Evolutionary conservation across 2,797 vertebrate species (phyloP).

Genomic region (Urophycis tenuis): DNA sequence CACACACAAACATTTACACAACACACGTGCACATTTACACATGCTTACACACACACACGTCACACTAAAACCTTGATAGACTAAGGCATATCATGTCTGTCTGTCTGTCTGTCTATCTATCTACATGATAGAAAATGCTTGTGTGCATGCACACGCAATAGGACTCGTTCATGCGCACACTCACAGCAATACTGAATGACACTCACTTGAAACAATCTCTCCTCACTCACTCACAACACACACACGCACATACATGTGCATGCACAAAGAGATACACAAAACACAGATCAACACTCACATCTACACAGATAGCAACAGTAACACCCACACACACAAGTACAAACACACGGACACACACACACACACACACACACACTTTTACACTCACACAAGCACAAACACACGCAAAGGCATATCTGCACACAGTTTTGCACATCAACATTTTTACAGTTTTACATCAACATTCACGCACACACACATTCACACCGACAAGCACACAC

Average conservation of each 20-base stretch:
- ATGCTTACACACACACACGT: no score
- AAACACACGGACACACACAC: conserved; percentile 13
- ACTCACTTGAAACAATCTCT: not conserved
- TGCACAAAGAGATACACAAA: not conserved
- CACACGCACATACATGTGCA: not conserved
- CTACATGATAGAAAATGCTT: no score
- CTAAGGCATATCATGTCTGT: no score
- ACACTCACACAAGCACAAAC: not conserved
- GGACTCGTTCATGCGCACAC: not conserved
- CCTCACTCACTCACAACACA: not conserved
- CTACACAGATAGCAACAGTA: not conserved
- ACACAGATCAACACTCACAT: not conserved
- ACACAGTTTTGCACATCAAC: not conserved
- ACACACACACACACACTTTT: conserved; percentile 12
- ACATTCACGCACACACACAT: not conserved
- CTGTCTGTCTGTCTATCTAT: no score
- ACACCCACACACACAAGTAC: conserved; percentile 9
- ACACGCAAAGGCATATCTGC: not conserved
- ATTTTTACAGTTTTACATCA: not conserved
- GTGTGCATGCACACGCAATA: not conserved
- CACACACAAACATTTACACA: not conserved
- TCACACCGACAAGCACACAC: conserved; percentile 11
- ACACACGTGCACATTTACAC: no score
- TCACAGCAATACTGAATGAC: not conserved
- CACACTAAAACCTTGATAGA: no score